Evolutionary conservation across 2,113 vertebrate species (phyloP).

Genomic region (Octodon degus): DNA sequence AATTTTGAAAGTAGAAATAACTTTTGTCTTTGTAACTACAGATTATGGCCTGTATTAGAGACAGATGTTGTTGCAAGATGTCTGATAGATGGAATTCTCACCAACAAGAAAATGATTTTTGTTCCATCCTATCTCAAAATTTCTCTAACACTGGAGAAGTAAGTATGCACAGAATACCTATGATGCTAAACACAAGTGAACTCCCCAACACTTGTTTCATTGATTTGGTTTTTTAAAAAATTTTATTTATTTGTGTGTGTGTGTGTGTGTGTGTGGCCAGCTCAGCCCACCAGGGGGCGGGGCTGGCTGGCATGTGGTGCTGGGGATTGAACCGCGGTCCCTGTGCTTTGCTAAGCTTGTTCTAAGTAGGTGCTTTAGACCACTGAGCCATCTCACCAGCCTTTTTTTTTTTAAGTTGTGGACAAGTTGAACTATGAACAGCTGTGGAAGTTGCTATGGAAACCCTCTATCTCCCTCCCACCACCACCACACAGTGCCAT

Average conservation of each 20-base stretch:
- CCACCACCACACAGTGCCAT: background rate
- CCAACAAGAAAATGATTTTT: conserved; percentile 86
- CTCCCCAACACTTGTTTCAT: background rate
- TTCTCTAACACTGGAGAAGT: conserved; percentile 74
- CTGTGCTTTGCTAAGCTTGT: too few relatives aligned
- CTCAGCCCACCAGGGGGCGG: too few relatives aligned
- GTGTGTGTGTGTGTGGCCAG: too few relatives aligned
- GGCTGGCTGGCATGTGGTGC: too few relatives aligned
- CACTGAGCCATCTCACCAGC: too few relatives aligned
- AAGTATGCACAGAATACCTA: conserved; percentile 46
- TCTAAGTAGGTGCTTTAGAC: too few relatives aligned
- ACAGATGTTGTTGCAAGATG: conserved; percentile 74
- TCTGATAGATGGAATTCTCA: conserved; percentile 86
- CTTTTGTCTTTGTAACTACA: background rate
- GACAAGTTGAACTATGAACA: background rate
- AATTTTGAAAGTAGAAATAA: background rate
- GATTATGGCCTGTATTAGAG: conserved; percentile 79
- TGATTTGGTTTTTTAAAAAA: too few relatives aligned
- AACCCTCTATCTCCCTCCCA: background rate
- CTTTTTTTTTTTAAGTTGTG: too few relatives aligned
- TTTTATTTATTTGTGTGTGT: too few relatives aligned
- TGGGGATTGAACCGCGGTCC: too few relatives aligned
- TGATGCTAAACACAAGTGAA: background rate
- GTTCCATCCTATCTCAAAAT: conserved; percentile 71
- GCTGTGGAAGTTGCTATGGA: conserved; percentile 5